Percentiles rank a stretch among this genome's conserved stretches.
Conservation (phyloP, 2,797 vertebrate genomes). For the Falco columbarius region DNA sequence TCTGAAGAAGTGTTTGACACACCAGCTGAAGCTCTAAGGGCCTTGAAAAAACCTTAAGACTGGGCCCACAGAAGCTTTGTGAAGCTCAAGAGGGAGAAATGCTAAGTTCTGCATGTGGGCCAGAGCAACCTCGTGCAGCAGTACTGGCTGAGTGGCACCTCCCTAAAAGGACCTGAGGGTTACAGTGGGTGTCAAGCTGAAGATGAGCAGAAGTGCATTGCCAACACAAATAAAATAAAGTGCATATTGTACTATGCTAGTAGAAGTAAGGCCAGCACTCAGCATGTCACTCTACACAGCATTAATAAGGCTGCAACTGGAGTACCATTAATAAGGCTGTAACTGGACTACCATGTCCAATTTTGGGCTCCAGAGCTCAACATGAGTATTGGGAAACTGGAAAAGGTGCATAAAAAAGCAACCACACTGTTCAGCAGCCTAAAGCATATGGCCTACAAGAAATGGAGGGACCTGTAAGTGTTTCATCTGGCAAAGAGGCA, state of each 20-base stretch:
- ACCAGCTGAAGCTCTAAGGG: background rate
- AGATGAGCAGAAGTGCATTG: background rate
- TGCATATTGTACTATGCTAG: background rate
- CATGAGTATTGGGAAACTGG: background rate
- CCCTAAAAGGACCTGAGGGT: background rate
- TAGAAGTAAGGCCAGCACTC: background rate
- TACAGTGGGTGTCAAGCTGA: background rate
- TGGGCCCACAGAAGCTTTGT: background rate
- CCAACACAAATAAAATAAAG: background rate
- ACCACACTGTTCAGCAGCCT: background rate
- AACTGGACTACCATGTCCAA: background rate
- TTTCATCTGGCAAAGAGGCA: background rate
- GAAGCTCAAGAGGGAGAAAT: background rate
- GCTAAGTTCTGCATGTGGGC: background rate
- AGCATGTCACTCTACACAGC: background rate
- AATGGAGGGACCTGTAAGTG: background rate
- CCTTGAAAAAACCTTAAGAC: background rate
- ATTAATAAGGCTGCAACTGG: background rate
- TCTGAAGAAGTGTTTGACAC: background rate
- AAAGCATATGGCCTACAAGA: background rate
- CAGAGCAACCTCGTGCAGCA: background rate
- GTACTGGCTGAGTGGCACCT: background rate
- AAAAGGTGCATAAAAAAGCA: background rate
- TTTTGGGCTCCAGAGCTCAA: background rate
- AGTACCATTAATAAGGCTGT: background rate